phyloP scores from a whole-genome alignment of 2,113 vertebrate genomes.

The Eonycteris spelaea region DNA sequence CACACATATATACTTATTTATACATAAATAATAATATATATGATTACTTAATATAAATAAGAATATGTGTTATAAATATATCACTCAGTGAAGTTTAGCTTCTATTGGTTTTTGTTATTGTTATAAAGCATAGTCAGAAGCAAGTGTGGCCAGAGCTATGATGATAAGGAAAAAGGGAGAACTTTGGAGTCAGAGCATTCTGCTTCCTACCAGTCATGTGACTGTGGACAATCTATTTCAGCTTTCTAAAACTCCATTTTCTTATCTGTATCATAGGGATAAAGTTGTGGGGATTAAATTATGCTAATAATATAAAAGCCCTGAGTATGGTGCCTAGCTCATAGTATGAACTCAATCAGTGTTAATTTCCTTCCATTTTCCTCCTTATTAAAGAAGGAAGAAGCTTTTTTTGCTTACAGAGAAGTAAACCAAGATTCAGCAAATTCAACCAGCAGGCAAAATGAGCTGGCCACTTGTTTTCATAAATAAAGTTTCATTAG shows the following conservation, averaged over 20 bases:
- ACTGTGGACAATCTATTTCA: not conserved
- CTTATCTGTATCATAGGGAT: not conserved
- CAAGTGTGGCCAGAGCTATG: not conserved
- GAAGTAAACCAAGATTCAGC: not conserved
- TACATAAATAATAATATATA: not conserved
- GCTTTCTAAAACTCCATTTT: not conserved
- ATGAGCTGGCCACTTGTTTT: not conserved
- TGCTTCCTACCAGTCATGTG: not conserved
- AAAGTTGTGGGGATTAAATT: not conserved
- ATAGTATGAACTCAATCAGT: not conserved
- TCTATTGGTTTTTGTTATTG: not conserved
- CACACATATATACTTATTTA: too few relatives aligned
- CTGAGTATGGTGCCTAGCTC: not conserved
- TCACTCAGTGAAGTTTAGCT: not conserved
- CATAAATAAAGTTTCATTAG: not conserved
- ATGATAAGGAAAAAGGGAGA: not conserved
- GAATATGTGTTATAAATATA: not conserved
- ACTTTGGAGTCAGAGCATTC: not conserved
- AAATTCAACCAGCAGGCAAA: not conserved
- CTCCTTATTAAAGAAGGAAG: not conserved
- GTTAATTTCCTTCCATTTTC: not conserved
- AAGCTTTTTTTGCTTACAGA: not conserved
- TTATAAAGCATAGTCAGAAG: not conserved
- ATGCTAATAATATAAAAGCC: not conserved
- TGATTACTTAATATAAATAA: not conserved